phyloP scores from a whole-genome alignment of 2,113 vertebrate species.

The Aldabrachelys gigantea region DNA sequence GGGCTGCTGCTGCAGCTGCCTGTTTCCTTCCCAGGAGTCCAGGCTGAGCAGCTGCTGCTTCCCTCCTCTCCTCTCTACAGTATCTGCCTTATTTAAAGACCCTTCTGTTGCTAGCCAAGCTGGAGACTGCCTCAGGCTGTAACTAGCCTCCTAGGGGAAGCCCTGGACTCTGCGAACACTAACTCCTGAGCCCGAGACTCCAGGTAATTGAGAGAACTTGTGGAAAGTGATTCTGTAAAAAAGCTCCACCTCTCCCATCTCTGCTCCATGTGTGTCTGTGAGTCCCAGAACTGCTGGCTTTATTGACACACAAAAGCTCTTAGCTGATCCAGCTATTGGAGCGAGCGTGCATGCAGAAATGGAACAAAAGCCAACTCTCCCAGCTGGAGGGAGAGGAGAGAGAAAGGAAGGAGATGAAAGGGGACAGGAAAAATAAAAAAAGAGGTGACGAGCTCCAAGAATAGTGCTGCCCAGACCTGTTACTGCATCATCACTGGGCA shows the following conservation, averaged over 20 bases:
- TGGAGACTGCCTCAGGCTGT: not conserved
- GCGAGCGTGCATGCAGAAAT: not conserved
- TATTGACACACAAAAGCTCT: not conserved
- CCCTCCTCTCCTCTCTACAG: not conserved
- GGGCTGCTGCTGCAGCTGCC: not conserved
- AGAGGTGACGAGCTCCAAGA: too few species aligned
- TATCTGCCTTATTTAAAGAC: not conserved
- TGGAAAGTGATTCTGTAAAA: not conserved
- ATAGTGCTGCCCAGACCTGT: not conserved
- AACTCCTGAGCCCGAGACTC: not conserved
- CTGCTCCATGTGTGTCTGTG: not conserved
- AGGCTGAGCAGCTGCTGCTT: not conserved
- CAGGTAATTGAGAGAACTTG: not conserved
- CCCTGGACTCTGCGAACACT: not conserved
- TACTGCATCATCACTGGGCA: not conserved
- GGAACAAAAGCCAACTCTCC: not conserved
- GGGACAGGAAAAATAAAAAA: not conserved
- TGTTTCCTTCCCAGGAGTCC: not conserved
- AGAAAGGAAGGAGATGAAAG: not conserved
- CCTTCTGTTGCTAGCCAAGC: not conserved
- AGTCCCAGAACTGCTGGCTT: not conserved
- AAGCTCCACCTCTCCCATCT: not conserved
- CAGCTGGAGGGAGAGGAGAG: not conserved
- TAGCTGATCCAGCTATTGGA: not conserved
- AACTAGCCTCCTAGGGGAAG: not conserved